Base-by-base conservation (phyloP, 1,140 invertebrate genomes). In the Macrosteles quadrilineatus region DNA sequence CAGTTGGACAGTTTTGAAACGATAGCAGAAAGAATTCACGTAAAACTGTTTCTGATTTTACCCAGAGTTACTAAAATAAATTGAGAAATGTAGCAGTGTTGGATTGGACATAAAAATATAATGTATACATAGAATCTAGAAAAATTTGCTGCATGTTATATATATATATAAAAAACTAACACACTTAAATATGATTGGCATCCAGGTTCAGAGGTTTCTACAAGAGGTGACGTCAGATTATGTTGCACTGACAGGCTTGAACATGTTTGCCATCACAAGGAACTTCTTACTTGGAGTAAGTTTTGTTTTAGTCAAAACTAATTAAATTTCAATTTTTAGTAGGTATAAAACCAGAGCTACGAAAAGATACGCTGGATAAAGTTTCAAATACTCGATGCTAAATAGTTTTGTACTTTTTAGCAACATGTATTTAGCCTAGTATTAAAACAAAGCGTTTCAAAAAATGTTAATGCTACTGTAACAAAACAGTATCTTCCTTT, bases 271-370 rank as follows among this genome's bases (percentile, higher is more conserved):
- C 19, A 74, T 77, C 23, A 76, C 76, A 6, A 63, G 76, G 17
- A 76, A 75, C 67, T 77, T 77, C 53, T 59, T 77, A 23, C 68
- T 77, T 2, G 76, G 75, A 23, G 76, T 77, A 72, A 77, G 75
- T 75, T n/a, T 19, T 21, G 2, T 64, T 53, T 63, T 67, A 67
- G 3, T 31, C 3, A 21, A 27, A 27, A 21, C 53, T 67, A 23
- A 64, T n/a, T 67, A 67, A 23, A 45, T 47, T 6, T 6, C 47
- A 43, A 14, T 45, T 55, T n/a, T 65, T 62, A n/a, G 11, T 55
- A 59, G 9, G n/a, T 19, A 21, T 29, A 64, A 6, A 23, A 19
- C 59, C 19, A 14, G 11, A n/a, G 4, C 21, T 64, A 32, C 27
- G 69, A 12, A 69, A 67, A 17, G 17, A 19, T 32, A 11, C 29